Evolutionary conservation across 2,113 vertebrate genomes (phyloP).

Genomic region (Cryptotis parvus): DNA sequence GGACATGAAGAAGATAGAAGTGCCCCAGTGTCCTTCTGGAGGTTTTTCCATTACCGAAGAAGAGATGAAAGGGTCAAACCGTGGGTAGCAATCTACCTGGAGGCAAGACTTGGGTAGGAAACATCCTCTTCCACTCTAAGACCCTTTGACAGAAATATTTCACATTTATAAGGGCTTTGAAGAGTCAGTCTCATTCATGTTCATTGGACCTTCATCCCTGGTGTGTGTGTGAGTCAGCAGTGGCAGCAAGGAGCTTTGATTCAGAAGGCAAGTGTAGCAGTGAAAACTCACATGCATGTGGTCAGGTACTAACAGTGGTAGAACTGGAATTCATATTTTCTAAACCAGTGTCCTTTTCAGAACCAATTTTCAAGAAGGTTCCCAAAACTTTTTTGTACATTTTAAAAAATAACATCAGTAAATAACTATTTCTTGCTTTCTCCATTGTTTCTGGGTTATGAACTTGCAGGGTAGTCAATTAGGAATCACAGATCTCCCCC

Average conservation of each 20-base stretch:
- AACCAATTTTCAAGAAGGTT: background rate
- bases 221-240: background rate
- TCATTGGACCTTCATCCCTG: background rate
- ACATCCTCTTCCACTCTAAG: background rate
- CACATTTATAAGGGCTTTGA: background rate
- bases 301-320: background rate
- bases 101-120: background rate
- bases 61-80: slow-evolving; percentile 25
- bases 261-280: background rate
- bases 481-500: background rate
- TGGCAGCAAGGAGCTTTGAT: background rate
- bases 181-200: background rate
- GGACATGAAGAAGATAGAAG: slow-evolving; percentile 45
- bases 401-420: background rate
- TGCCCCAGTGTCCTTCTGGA: slow-evolving; percentile 48
- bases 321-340: background rate
- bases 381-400: background rate
- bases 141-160: slow-evolving; percentile 31
- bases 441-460: background rate
- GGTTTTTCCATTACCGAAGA: slow-evolving; percentile 51
- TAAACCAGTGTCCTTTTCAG: background rate
- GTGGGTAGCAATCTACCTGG: background rate
- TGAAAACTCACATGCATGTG: background rate
- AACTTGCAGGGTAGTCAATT: background rate
- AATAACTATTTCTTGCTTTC: background rate